Percentiles rank a stretch among this genome's conserved stretches.
Evolutionary conservation across 2,113 vertebrate species (phyloP).

Genomic region (Anguilla rostrata): DNA sequence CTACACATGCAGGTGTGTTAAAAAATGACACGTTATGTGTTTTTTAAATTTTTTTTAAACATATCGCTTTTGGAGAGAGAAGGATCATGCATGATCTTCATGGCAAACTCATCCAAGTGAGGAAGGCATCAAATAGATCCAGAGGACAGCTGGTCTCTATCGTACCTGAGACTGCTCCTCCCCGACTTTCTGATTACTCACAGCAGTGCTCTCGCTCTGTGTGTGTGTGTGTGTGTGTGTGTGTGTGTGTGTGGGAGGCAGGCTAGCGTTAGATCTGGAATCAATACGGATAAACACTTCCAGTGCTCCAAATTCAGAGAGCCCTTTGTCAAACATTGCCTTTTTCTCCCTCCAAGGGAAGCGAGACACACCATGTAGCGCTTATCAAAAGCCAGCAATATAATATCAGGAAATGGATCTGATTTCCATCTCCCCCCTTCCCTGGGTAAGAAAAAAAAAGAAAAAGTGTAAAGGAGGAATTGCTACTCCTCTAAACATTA

Average conservation of each 20-base stretch:
- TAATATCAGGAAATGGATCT: slow-evolving; percentile 1
- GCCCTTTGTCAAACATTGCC: slow-evolving; percentile 21
- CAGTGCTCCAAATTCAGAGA: not conserved
- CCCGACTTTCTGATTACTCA: not conserved
- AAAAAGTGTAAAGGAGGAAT: slow-evolving; percentile 5
- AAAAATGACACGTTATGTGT: too few relatives aligned
- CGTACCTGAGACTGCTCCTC: not conserved
- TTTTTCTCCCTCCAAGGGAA: not conserved
- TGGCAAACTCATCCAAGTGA: not conserved
- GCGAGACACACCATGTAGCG: not conserved
- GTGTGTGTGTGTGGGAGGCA: not conserved
- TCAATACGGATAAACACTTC: slow-evolving; percentile 19
- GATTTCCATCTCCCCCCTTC: slow-evolving; percentile 19
- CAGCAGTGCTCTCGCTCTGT: too few relatives aligned
- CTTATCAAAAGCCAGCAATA: not conserved
- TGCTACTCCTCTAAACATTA: not conserved
- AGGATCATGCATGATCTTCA: not conserved
- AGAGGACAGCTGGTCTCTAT: not conserved
- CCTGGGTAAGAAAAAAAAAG: not conserved
- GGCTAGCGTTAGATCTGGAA: not conserved
- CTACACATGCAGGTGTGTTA: too few relatives aligned
- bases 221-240: not conserved
- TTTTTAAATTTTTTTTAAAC: too few relatives aligned
- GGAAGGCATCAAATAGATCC: not conserved
- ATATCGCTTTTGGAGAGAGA: too few relatives aligned